Base-by-base conservation (phyloP, 2,113 vertebrate genomes). In the Irena cyanogastra region DNA sequence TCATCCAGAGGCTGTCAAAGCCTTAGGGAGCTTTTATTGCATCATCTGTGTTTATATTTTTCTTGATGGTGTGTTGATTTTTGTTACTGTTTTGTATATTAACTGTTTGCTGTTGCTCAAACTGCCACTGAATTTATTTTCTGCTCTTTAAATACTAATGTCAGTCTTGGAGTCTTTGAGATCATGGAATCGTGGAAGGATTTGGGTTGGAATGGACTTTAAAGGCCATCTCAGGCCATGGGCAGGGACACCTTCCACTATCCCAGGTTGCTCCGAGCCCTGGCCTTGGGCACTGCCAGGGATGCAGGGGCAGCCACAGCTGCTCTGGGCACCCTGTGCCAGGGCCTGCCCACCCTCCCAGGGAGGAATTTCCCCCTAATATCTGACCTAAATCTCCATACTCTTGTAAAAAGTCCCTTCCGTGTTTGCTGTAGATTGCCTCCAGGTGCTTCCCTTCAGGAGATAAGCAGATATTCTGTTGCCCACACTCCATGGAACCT, bases 1-100 rank as follows among this genome's bases (percentile, higher is more conserved):
- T 74, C 28, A 0, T 9, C 0, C 5, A 10, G 49, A 16, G 33
- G 8, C 12, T 42, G 18, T 54, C 45, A 23, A 13, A 75, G 81
- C 37, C 35, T 44, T 19, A 2, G 19, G 16, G 22, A 8, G 27
- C 2, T 24, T 45, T 23, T 27, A 7, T 53, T 41, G 6, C 45
- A 16, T 21, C 18, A 13, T 17, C 8, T 26, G 44, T 45, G n/a
- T 33, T 83, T 19, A 1, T 54, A 1, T 60, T 82, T 81, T 71
- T 17, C 19, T 44, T 11, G 52, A 2, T 10, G 2, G 56, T 3
- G 22, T 33, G 27, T 54, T 44, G 45, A 2, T 11, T 77, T 68
- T 78, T 18, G 1, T 2, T 28, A 4, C 21, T 31, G 22, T 24
- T 75, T 33, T 50, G 20, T 23, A 0, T 57, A 14, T 85, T 72